Evolutionary conservation across 2,797 vertebrate genomes (phyloP), one percentile per base, ranked within the genome.

Genomic region (Acanthurus lineatus): DNA sequence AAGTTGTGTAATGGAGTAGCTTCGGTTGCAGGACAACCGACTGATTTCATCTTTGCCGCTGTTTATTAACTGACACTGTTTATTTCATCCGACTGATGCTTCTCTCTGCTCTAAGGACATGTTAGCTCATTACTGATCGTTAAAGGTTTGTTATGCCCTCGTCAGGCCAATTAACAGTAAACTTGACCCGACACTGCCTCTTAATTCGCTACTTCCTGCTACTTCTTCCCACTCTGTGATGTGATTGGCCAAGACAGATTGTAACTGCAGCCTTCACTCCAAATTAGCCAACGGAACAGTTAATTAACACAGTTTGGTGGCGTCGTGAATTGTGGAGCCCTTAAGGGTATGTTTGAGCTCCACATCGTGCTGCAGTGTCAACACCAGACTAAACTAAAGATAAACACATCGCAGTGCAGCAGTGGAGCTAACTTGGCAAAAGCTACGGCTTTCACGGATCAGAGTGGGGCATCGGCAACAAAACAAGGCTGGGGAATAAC

Each of bases 261-360:
- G 87, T 83, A 91, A 91, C 92, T 88, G 91, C 86, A 77, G 88
- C 92, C 85, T 91, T 94, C 93, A 81, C 82, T 92, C 89, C 77
- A 69, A 64, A 93, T 94, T 91, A 94, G 69, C 76, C 71, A 28
- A 44, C 14, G 69, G 73, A 90, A 83, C 74, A 67, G 89, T 89
- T 94, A 84, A 94, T 94, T 89, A 91, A 83, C 90, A 76, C 76
- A 71, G 88, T 87, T 89, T 89, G 91, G 88, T 92, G 89, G 89
- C 49, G n/a, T 22, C 8, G 79, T 45, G 78, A 71, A 74, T 70
- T 22, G 66, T 14, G 19, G 44, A 79, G 59, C 76, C 91, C 92
- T 90, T 76, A 32, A 70, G 89, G 92, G 72, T 51, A 47, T 53
- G 75, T 85, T 82, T 58, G 70, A 89, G 72, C 74, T 76, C 45